Evolutionary conservation across 1,140 invertebrate species (phyloP), one percentile per base, ranked within the genome.

Genomic region (Eurytemora carolleeae): DNA sequence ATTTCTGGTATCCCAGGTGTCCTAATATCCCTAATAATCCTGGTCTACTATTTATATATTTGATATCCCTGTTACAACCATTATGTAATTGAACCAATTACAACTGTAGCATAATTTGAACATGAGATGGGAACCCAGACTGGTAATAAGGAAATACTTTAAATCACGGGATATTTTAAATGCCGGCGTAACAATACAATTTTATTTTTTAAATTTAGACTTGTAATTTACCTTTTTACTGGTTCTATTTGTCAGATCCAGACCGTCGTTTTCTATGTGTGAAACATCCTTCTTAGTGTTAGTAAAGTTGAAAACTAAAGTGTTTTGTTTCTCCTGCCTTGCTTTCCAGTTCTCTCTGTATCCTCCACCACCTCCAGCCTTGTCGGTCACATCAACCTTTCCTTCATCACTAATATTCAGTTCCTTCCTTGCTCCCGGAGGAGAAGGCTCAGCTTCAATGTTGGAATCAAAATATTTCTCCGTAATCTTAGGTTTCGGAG

Each of bases 231-330:
- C 24, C 26, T 1, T 18, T 23, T 61, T 61, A 18, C 21, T 62
- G n/a, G 21, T 62, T 22, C 60, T 53, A 16, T 62, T 62, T 1
- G 60, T 56, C 24, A 62, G 22, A 25, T 62, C 60, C n/a, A 55
- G 24, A n/a, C 60, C 60, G 25, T 62, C 60, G 31, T 62, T 58
- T 24, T 62, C 60, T 15, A 62, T 58, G 25, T 62, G 60, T 7
- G 60, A 55, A 53, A 56, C 54, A 18, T 56, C 60, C 24, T 62
- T 62, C 52, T 62, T 25, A 20, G 60, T 23, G 18, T 62, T 55
- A 23, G 57, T 20, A 62, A 62, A 62, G 54, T 62, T 62, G 24
- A 62, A 62, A 15, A 62, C 60, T 1, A 62, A 21, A 16, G 60
- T 58, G 24, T 62, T 62, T 26, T 62, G 57, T 18, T 16, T 23